Base-by-base conservation (phyloP, 2,113 vertebrate species). In the Herpailurus yagouaroundi region DNA sequence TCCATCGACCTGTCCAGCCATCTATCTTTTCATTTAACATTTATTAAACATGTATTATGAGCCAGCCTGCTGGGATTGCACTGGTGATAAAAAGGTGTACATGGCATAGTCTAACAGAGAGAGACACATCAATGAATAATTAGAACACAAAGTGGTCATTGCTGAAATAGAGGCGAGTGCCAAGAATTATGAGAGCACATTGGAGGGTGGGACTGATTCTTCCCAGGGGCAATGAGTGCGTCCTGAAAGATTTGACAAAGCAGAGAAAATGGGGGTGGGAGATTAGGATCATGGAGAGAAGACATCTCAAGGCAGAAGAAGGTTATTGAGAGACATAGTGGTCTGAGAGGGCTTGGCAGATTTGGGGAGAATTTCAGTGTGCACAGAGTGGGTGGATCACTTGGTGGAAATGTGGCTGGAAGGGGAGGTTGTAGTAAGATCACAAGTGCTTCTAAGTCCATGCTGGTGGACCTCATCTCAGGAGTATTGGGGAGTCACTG, bases 211-310 rank as follows among this genome's bases (percentile, higher is more conserved):
- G 36, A 45, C 48, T 25, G 21, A 79, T 41, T 94, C 55, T 92
- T 90, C 25, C 48, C 69, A 52, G 33, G 55, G 82, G 50, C 66
- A 66, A 64, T 29, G 9, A 73, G 29, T 55, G 60, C 41, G 48
- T 16, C 73, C 50, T n/a, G 29, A 36, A 97, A 98, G 97, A 85
- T 83, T 4, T 95, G 93, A 90, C 41, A 68, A 97, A 93, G 73
- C 92, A 98, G 74, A 98, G 36, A 77, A 80, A 63, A 31, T 41
- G 11, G 7, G 68, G 25, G 36, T 27, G 13, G 14, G 3, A 92
- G 5, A 13, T 12, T 4, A 55, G n/a, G 27, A 23, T 33, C 15
- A 21, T 18, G 21, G 8, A 48, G 7, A 89, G 27, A 63, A 91
- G 71, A 52, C 41, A 48, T 66, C 52, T 55, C 36, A 55, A 88